Evolutionary conservation across 2,888 invertebrate species (phyloP).

Genomic region (Aleiodes testaceus): DNA sequence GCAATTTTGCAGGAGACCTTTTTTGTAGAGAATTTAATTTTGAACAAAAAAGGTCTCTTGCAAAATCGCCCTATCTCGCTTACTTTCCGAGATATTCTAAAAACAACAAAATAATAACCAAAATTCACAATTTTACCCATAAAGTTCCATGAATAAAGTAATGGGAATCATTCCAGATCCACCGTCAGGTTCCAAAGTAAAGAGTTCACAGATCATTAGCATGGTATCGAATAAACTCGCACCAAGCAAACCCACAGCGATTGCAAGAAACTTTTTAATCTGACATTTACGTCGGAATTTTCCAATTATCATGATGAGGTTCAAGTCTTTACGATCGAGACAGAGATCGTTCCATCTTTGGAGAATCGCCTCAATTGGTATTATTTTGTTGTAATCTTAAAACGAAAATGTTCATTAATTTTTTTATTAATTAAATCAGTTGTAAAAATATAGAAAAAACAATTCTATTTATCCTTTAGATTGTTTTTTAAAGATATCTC

Average conservation of each 20-base stretch:
- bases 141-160: conserved; percentile 77
- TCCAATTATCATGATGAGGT: conserved; percentile 81
- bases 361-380: conserved; percentile 71
- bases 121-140: conserved; percentile 58
- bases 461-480: no score
- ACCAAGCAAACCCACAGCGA: conserved; percentile 81
- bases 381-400: conserved; percentile 64
- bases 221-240: conserved; percentile 86
- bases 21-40: no score
- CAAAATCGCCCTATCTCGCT: no score
- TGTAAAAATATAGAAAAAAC: no score
- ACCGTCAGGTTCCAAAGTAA: conserved; percentile 89
- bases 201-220: conserved; percentile 85
- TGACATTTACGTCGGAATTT: conserved; percentile 80
- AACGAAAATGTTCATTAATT: no score
- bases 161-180: conserved; percentile 84
- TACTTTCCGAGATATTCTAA: no score
- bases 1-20: no score
- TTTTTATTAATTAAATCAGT: no score
- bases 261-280: conserved; percentile 83
- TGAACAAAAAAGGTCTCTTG: no score
- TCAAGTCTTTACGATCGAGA: conserved; percentile 78
- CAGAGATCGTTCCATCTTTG: conserved; percentile 80
- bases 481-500: no score
- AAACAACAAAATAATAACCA: conserved; percentile 2